Evolutionary conservation across 1,140 invertebrate genomes (phyloP), one percentile per base, ranked within the genome.

Genomic region (Dendroctonus ponderosae): DNA sequence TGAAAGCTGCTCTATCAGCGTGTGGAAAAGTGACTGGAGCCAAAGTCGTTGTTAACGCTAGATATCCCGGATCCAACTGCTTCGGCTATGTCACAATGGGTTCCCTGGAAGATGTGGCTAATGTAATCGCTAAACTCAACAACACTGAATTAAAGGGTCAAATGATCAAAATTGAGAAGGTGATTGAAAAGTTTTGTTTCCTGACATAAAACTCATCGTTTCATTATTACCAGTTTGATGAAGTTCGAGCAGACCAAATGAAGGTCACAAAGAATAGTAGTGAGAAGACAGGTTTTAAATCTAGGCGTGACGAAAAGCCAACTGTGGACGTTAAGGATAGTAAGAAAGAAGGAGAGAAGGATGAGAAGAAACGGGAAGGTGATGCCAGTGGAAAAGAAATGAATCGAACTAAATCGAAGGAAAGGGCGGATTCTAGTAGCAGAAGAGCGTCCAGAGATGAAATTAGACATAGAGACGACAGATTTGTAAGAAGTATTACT

Each of bases 51-150:
- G 96, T 94, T 2, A 97, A 96, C 81, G 92, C 94, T 1, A 85
- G 89, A 59, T 93, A 91, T 38, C 93, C 94, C 3, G 93, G 93
- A 15, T 90, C 93, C 14, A 86, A 92, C 57, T 97, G 94, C 79
- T 97, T 96, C 79, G 96, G 95, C 40, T 96, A 96, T 79, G 92
- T 98, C 4, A 96, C 93, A 0, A 96, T 97, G 93, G 89, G 88
- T 1, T 90, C 89, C 15, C 85, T 88, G 43, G 91, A 92, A 66
- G 94, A 97, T 80, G 93, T 94, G 6, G 86, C 89, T 14, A 91
- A 91, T 71, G 96, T 93, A 78, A 96, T 97, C 72, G 87, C 91
- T 74, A 86, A 93, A 79, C 81, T 97, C 8, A 91, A 97, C 78
- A 85, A 89, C 61, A 96, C 93, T 43, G 92, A 97, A 79, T 81